Conservation (phyloP, 1,140 invertebrate species). For the Dendroctonus valens region DNA sequence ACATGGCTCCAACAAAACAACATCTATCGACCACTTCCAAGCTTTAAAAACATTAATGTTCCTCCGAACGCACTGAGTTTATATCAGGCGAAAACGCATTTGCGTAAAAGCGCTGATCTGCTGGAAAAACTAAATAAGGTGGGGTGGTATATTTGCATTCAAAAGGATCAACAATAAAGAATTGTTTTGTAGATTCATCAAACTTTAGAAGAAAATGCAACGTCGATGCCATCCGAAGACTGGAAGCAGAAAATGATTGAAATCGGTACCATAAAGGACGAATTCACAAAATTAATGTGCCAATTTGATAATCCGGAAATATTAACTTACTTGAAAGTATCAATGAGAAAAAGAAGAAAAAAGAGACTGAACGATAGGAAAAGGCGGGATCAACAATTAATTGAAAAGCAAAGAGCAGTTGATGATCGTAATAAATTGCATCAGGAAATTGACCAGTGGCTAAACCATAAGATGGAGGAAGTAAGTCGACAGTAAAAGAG, state of each 20-base stretch:
- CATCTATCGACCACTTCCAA: slow-evolving; percentile 35
- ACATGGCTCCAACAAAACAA: slow-evolving; percentile 38
- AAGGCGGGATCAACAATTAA: slow-evolving; percentile 50
- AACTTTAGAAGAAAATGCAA: slow-evolving; percentile 51
- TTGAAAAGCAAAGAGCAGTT: slow-evolving; percentile 50
- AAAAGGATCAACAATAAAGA: not conserved
- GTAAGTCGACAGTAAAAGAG: slow-evolving; percentile 4
- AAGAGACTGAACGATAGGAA: slow-evolving; percentile 58
- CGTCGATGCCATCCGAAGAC: slow-evolving; percentile 52
- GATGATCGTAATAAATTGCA: slow-evolving; percentile 51
- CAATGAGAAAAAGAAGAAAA: slow-evolving; percentile 55
- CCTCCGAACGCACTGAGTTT: slow-evolving; percentile 36
- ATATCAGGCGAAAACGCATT: slow-evolving; percentile 38
- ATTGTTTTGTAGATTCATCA: slow-evolving; percentile 41
- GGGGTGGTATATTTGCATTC: not conserved
- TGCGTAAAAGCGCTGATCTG: slow-evolving; percentile 41
- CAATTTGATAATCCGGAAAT: slow-evolving; percentile 51
- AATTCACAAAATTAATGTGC: slow-evolving; percentile 51
- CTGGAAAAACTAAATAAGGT: slow-evolving; percentile 52
- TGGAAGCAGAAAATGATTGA: slow-evolving; percentile 55
- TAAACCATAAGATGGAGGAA: slow-evolving; percentile 59
- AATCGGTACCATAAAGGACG: slow-evolving; percentile 52
- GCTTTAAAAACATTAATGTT: slow-evolving; percentile 31
- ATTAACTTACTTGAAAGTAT: slow-evolving; percentile 51
- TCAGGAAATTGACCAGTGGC: slow-evolving; percentile 62